Conservation (phyloP, 2,888 invertebrate genomes). For the Cataglyphis cursor region DNA sequence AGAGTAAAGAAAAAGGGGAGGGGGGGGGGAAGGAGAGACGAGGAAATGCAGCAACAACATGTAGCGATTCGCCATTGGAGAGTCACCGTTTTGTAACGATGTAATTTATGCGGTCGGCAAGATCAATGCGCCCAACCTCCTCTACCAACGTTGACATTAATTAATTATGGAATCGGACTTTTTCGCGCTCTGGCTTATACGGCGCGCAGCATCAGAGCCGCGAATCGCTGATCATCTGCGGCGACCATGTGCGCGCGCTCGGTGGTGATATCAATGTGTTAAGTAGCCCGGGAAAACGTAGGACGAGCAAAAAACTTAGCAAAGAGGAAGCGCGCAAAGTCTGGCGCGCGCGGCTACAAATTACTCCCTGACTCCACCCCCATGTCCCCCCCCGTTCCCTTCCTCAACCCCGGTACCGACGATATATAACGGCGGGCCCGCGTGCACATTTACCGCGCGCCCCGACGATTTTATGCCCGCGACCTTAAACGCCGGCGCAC, state of each 20-base stretch:
- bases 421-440: constrained; percentile 41
- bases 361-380: constrained; percentile 43
- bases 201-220: neutral
- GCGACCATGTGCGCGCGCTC: constrained; percentile 15
- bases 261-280: constrained; percentile 49
- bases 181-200: constrained; percentile 32
- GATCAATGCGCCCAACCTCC: constrained; percentile 42
- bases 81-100: constrained; percentile 32
- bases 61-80: constrained; percentile 36
- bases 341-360: constrained; percentile 55
- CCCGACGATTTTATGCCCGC: constrained; percentile 66
- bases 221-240: constrained; percentile 59
- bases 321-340: constrained; percentile 32
- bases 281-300: constrained; percentile 43
- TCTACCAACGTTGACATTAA: constrained; percentile 49
- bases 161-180: constrained; percentile 59
- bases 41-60: neutral
- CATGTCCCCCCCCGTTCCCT: neutral
- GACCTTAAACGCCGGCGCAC: constrained; percentile 71
- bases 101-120: constrained; percentile 43
- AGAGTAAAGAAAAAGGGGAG: neutral
- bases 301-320: constrained; percentile 53
- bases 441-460: constrained; percentile 42
- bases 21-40: neutral
- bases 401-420: neutral